phyloP scores from a whole-genome alignment of 1,140 invertebrate species.

The Vanessa atalanta region DNA sequence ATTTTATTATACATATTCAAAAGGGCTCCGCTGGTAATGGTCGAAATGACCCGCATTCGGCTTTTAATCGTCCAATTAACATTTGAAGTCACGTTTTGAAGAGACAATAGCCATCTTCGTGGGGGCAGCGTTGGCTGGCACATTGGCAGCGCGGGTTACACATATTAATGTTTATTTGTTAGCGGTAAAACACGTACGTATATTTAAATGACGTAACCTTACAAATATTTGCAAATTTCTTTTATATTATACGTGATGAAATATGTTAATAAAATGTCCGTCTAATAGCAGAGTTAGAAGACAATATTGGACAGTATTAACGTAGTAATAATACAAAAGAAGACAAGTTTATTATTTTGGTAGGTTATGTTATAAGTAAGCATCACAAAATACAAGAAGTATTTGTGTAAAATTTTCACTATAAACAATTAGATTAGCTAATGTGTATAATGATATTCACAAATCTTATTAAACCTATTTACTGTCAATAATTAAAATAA shows the following conservation, averaged over 20 bases:
- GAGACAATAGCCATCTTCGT: conserved; percentile 80
- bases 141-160: conserved; percentile 72
- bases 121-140: conserved; percentile 59
- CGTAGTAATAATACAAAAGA: no score
- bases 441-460: no score
- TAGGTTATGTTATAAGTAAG: no score
- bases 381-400: no score
- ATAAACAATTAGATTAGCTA: no score
- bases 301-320: no score
- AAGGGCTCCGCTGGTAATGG: conserved; percentile 76
- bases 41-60: conserved; percentile 79
- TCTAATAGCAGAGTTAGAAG: no score
- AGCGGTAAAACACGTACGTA: conserved; percentile 75
- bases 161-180: conserved; percentile 81
- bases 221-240: conserved; percentile 61
- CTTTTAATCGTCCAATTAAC: conserved; percentile 80
- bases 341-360: no score
- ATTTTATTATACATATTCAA: conserved; percentile 81
- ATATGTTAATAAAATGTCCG: no score
- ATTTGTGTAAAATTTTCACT: no score
- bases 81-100: conserved; percentile 78
- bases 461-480: no score
- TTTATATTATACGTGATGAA: background rate
- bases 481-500: no score
- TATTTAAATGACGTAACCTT: conserved; percentile 63